A percentile compares a stretch with the other conserved stretches of the same genome.
phyloP scores from a whole-genome alignment of 2,113 vertebrate genomes.

The Pelecanoides urinatrix region DNA sequence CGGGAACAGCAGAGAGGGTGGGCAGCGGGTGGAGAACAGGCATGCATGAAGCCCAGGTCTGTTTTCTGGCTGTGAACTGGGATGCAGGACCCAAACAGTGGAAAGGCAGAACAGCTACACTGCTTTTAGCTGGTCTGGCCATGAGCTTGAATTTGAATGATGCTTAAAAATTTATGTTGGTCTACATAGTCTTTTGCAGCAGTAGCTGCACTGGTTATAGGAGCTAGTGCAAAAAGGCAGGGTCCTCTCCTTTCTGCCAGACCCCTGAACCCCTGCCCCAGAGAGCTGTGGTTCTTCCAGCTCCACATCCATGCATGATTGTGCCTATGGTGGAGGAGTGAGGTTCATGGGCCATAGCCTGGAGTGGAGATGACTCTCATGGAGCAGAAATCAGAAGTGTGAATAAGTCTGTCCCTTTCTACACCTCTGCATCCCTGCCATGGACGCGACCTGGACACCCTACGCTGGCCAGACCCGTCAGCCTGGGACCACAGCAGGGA shows the following conservation, averaged over 20 bases:
- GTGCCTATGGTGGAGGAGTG: rapidly evolving
- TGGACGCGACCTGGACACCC: not conserved
- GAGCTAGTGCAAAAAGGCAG: not conserved
- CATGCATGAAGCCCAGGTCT: rapidly evolving
- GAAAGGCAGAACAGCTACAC: not conserved
- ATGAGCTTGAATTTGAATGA: not conserved
- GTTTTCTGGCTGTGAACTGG: not conserved
- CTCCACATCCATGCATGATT: rapidly evolving
- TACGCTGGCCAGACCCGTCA: rapidly evolving
- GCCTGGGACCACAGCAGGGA: not conserved
- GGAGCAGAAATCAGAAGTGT: not conserved
- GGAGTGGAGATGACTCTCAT: not conserved
- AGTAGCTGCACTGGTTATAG: not conserved
- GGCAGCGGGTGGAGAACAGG: not conserved
- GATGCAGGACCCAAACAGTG: not conserved
- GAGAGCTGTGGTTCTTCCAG: not conserved
- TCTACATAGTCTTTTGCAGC: not conserved
- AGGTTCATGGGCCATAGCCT: not conserved
- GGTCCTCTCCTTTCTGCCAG: not conserved
- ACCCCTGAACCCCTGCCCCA: too few species aligned
- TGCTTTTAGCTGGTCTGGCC: not conserved
- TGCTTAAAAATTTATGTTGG: not conserved
- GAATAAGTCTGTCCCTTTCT: not conserved
- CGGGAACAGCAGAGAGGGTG: not conserved
- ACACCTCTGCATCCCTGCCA: rapidly evolving